A percentile compares a stretch with the other conserved stretches of the same genome.
These are phyloP conservation scores for Brachypodius melanocephalos DNA, from an alignment of 2,113 vertebrate genomes.

Conservation along the genomic window DNA sequence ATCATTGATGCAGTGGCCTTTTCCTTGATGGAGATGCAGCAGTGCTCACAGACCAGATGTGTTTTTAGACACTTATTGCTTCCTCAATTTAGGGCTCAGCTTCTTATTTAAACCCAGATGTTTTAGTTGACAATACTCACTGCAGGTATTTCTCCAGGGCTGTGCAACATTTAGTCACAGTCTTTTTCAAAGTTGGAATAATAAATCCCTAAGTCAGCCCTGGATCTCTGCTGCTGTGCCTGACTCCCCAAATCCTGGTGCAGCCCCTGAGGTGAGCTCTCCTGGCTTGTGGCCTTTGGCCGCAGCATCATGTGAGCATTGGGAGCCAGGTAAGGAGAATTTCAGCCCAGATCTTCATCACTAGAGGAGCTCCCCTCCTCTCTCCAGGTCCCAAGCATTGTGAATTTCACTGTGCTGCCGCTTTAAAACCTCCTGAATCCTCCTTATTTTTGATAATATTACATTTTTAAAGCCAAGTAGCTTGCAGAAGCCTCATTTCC, in stretches of 20 bases:
- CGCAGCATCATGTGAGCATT: rapidly evolving
- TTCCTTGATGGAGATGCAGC: neutral
- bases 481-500: neutral
- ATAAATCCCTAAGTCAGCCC: neutral
- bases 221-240: neutral
- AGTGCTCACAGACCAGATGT: neutral
- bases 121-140: neutral
- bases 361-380: neutral
- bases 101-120: neutral
- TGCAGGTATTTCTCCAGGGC: neutral
- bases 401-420: neutral
- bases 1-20: neutral
- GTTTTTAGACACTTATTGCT: neutral
- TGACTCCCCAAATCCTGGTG: neutral
- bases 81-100: neutral
- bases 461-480: neutral
- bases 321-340: neutral
- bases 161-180: neutral
- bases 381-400: rapidly evolving
- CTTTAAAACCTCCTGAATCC: neutral
- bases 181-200: neutral
- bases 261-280: neutral
- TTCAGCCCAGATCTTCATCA: neutral
- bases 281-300: neutral
- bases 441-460: neutral